phyloP scores from a whole-genome alignment of 1,140 invertebrate genomes.

The Plodia interpunctella region DNA sequence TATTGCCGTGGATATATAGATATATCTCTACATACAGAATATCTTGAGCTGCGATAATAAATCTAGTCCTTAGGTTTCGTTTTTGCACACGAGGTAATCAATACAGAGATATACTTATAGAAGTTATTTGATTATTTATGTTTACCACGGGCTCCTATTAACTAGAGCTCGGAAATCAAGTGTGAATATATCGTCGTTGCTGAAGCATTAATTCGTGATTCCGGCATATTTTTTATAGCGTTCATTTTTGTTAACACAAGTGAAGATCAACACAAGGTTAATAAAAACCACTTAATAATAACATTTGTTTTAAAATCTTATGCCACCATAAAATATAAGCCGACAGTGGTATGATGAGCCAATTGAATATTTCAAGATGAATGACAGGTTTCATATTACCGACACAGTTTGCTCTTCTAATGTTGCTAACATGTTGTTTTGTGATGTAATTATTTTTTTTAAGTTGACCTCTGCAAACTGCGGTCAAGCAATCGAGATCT shows the following conservation, averaged over 20 bases:
- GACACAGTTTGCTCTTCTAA: background rate
- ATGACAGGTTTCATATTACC: background rate
- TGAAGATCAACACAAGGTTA: background rate
- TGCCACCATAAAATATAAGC: background rate
- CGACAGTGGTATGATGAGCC: background rate
- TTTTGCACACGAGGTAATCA: background rate
- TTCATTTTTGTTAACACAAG: background rate
- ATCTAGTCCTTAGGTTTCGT: background rate
- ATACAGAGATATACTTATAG: background rate
- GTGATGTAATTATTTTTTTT: slow-evolving; percentile 5
- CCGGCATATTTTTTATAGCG: slow-evolving; percentile 3
- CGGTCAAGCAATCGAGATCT: background rate
- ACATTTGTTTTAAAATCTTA: background rate
- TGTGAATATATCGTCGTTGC: background rate
- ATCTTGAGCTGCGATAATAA: too few species aligned
- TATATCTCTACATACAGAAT: too few species aligned
- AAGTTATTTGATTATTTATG: too few species aligned
- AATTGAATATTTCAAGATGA: slow-evolving; percentile 1
- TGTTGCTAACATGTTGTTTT: slow-evolving; percentile 2
- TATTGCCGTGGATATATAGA: too few species aligned
- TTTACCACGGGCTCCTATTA: too few species aligned
- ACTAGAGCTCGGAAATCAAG: background rate
- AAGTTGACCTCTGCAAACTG: background rate
- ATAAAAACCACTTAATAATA: background rate
- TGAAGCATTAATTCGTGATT: slow-evolving; percentile 5